phyloP scores from a whole-genome alignment of 2,113 vertebrate species.

The Puffinus mauretanicus region DNA sequence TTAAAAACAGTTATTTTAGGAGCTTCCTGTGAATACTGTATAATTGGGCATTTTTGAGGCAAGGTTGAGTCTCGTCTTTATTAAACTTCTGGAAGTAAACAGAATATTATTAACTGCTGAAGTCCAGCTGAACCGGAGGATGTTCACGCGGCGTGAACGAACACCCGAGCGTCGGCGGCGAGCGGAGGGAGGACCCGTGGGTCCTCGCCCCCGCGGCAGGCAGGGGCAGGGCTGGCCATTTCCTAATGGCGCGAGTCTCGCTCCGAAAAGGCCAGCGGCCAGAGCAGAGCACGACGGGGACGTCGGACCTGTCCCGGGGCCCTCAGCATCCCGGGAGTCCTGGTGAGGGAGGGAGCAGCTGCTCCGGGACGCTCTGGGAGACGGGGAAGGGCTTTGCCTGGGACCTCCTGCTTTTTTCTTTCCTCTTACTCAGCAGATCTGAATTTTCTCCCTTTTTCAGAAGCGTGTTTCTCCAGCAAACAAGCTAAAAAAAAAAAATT shows the following conservation, averaged over 20 bases:
- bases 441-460: neutral
- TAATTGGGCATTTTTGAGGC: neutral
- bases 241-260: accelerated
- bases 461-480: neutral
- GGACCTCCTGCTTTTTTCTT: neutral
- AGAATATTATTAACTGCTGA: neutral
- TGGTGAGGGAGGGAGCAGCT: accelerated
- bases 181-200: too few species aligned
- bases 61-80: neutral
- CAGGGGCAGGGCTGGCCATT: neutral
- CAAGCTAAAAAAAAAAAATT: neutral
- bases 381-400: neutral
- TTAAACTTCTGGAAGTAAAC: neutral
- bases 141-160: neutral
- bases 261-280: too few species aligned
- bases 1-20: neutral
- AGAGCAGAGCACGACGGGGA: neutral
- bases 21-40: neutral
- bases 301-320: too few species aligned
- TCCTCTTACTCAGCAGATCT: neutral
- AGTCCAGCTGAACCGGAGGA: neutral
- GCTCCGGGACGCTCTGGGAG: accelerated
- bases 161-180: accelerated
- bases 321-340: too few species aligned
- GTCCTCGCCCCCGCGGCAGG: accelerated